A percentile compares a stretch with the other conserved stretches of the same genome.
Evolutionary conservation across 2,797 vertebrate species (phyloP).

Genomic region (Acipenser oxyrinchus): DNA sequence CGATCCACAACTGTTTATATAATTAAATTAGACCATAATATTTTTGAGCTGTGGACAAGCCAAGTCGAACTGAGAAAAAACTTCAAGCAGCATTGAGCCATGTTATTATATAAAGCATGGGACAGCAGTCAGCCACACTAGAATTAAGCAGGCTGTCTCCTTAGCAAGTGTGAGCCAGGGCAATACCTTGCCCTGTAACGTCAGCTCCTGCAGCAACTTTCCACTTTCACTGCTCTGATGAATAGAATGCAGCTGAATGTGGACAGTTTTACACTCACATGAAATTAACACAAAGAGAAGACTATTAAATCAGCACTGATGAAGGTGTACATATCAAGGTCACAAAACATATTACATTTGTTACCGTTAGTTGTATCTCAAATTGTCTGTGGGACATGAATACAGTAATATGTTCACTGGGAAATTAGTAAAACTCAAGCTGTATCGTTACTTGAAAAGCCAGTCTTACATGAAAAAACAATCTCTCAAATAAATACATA

Average conservation of each 20-base stretch:
- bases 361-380: slow-evolving; percentile 11
- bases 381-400: slow-evolving; percentile 2
- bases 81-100: neutral
- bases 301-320: slow-evolving; percentile 14
- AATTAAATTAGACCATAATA: too few relatives aligned
- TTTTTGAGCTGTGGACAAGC: too few relatives aligned
- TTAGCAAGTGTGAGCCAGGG: slow-evolving; percentile 2
- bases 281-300: slow-evolving; percentile 9
- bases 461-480: too few relatives aligned
- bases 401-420: neutral
- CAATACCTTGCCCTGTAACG: slow-evolving; percentile 11
- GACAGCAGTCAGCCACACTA: slow-evolving; percentile 4
- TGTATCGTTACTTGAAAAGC: neutral
- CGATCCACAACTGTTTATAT: too few relatives aligned
- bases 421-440: neutral
- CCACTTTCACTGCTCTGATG: slow-evolving; percentile 12
- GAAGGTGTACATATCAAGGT: slow-evolving; percentile 12
- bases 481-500: too few relatives aligned
- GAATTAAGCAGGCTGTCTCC: slow-evolving; percentile 9
- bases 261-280: slow-evolving; percentile 12
- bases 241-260: slow-evolving; percentile 13
- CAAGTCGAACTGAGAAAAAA: neutral
- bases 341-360: slow-evolving; percentile 14
- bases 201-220: slow-evolving; percentile 10
- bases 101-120: neutral